phyloP scores from a whole-genome alignment of 2,113 vertebrate species.

The Hydrochoerus hydrochaeris region DNA sequence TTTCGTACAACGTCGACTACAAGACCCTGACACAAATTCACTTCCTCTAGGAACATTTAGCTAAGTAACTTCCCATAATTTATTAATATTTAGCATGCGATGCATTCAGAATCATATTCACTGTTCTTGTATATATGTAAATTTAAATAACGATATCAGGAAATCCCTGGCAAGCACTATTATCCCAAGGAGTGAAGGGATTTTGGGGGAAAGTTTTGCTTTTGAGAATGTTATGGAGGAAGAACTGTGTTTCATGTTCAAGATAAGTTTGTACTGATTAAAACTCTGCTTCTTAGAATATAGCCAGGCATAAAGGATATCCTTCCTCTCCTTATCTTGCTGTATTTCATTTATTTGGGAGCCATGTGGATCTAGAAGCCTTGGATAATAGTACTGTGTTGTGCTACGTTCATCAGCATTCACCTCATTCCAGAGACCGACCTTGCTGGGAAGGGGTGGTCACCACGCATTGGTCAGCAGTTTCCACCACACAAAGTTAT shows the following conservation, averaged over 20 bases:
- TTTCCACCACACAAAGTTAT: conserved; percentile 51
- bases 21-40: background rate
- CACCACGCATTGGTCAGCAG: conserved; percentile 38
- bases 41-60: background rate
- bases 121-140: background rate
- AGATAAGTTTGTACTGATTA: background rate
- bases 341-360: background rate
- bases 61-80: background rate
- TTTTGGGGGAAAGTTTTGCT: background rate
- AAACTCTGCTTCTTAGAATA: background rate
- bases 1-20: background rate
- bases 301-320: background rate
- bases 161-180: background rate
- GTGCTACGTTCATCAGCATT: background rate
- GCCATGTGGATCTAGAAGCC: background rate
- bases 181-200: background rate
- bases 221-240: background rate
- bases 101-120: background rate
- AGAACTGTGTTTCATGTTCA: background rate
- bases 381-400: conserved; percentile 46
- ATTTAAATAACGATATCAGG: background rate
- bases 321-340: background rate
- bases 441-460: background rate
- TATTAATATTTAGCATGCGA: background rate
- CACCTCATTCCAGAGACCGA: background rate